A percentile compares a stretch with the other conserved stretches of the same genome.
These are phyloP conservation scores for Cossypha polioptera DNA, from an alignment of 2,797 vertebrate species.

Conservation along the genomic window DNA sequence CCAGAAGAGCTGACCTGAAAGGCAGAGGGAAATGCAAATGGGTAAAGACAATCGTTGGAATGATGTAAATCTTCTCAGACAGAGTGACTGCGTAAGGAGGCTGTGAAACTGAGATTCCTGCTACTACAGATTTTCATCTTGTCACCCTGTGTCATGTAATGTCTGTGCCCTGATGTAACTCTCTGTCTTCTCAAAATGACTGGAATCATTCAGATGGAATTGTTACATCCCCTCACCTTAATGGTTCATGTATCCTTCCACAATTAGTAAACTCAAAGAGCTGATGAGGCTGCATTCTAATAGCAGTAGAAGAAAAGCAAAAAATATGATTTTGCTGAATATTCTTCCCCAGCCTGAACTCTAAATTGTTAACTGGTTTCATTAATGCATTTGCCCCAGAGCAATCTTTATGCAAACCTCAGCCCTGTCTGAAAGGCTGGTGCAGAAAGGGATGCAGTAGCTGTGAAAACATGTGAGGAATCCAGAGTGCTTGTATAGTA, in stretches of 20 bases:
- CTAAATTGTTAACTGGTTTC: neutral
- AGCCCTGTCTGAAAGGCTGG: neutral
- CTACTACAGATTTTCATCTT: neutral
- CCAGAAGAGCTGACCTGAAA: conserved; percentile 87
- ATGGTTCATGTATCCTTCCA: neutral
- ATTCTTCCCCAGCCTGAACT: neutral
- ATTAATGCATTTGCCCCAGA: neutral
- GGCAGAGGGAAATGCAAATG: neutral
- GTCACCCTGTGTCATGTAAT: neutral
- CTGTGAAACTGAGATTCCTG: neutral
- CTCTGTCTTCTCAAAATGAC: neutral
- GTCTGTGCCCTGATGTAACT: neutral
- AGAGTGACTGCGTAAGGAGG: neutral
- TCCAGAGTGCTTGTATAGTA: neutral
- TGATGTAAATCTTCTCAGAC: neutral
- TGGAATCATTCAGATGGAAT: neutral
- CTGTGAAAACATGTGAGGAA: neutral
- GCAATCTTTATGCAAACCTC: neutral
- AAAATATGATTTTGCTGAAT: neutral
- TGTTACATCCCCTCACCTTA: neutral
- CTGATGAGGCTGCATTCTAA: neutral
- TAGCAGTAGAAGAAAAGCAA: neutral
- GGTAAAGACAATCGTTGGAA: neutral
- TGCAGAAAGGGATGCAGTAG: neutral
- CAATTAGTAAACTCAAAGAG: neutral